Percentiles rank a stretch among this genome's conserved stretches.
Conservation (phyloP, 1,140 invertebrate genomes). For the Drosophila simulans region DNA sequence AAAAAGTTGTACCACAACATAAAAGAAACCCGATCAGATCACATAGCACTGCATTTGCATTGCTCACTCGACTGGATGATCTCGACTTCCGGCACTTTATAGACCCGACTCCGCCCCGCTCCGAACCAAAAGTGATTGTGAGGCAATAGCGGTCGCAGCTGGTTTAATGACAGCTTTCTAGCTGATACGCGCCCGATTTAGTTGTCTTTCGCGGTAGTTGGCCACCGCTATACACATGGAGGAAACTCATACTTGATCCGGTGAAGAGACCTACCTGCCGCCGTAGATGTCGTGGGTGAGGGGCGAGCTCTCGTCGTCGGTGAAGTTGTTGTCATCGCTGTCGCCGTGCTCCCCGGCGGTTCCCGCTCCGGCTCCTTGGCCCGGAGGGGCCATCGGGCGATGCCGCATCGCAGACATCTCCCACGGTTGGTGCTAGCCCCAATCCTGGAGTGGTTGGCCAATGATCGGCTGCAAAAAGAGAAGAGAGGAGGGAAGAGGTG, state of each 20-base stretch:
- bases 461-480: conserved; percentile 51
- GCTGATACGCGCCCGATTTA: conserved; percentile 48
- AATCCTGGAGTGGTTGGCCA: conserved; percentile 44
- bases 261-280: conserved; percentile 89
- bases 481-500: conserved; percentile 33
- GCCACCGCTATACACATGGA: conserved; percentile 6
- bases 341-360: conserved; percentile 85
- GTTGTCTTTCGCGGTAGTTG: conserved; percentile 23
- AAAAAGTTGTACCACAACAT: too few relatives aligned
- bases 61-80: conserved; percentile 23
- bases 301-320: conserved; percentile 93
- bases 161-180: conserved; percentile 40
- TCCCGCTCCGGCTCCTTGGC: conserved; percentile 26
- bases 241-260: too few relatives aligned
- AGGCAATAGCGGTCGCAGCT: conserved; percentile 40
- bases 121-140: conserved; percentile 56
- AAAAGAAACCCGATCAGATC: conserved; percentile 9
- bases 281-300: conserved; percentile 93
- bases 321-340: conserved; percentile 91
- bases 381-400: conserved; percentile 86
- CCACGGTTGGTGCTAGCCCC: conserved; percentile 62
- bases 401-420: conserved; percentile 84
- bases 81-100: conserved; percentile 52
- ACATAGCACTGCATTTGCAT: conserved; percentile 21
- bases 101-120: conserved; percentile 35